Evolutionary conservation across 2,888 invertebrate genomes (phyloP), one percentile per base, ranked within the genome.

Genomic region (Trachelus stipa): DNA sequence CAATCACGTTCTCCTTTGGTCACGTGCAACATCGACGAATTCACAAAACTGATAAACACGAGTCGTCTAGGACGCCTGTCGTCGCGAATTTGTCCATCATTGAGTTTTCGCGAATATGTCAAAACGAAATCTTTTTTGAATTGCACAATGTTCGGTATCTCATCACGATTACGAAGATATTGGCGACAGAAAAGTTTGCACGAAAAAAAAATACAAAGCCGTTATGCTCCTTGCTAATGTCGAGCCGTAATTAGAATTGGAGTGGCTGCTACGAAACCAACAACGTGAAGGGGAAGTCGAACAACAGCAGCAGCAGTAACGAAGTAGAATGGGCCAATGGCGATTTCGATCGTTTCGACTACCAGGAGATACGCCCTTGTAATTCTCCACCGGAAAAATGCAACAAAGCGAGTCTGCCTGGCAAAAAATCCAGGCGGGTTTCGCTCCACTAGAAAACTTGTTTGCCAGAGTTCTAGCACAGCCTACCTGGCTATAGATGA

Each of bases 341-440:
- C 77, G 68, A 69, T 68, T 69, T 69, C 78, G 74, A 76, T 78
- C 69, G 77, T 78, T 73, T 74, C 31, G 77, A 77, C 73, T 78
- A 15, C 56, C 56, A 56, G 56, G 56, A 56, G 56, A 56, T 56
- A 56, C 56, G 56, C 56, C 56, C 56, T 56, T 56, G 56, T 56
- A 56, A 56, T 56, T 56, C 56, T 56, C 23, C 9, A 56, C 83
- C 77, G 77, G 79, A 84, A 83, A 80, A 81, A 83, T 74, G 81
- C 79, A 83, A 83, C 82, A 83, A 78, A 84, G 82, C 80, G 78
- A 83, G 79, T 77, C 76, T 79, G 73, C 79, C 68, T 80, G 81
- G 79, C 77, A 79, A 81, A 79, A 56, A 82, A 80, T 35, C 77
- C 74, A 74, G 68, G 78, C 78, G 78, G 75, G 79, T 79, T 79